Conservation (phyloP, 2,113 vertebrate species). For the Laterallus jamaicensis region DNA sequence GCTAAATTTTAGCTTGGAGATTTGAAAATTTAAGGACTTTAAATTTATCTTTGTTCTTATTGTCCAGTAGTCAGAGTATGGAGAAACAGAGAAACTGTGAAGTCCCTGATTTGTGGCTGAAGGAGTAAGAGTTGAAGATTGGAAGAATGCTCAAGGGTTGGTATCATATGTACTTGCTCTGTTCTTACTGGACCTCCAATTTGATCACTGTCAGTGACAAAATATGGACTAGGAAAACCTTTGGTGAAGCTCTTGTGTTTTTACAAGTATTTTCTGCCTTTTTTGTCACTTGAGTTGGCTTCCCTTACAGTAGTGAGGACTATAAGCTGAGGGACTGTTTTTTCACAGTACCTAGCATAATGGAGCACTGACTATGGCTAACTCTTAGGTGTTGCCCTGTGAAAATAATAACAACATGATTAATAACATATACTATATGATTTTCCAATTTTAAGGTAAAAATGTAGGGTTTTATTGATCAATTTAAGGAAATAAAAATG, state of each 20-base stretch:
- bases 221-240: neutral
- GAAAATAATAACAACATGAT: neutral
- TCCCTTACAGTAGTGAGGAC: neutral
- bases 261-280: neutral
- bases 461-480: rapidly evolving
- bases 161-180: rapidly evolving
- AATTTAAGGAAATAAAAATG: neutral
- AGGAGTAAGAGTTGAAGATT: neutral
- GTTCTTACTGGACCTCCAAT: neutral
- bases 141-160: neutral
- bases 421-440: neutral
- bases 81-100: neutral
- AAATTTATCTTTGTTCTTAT: neutral
- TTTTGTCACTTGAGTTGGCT: neutral
- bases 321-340: neutral
- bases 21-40: neutral
- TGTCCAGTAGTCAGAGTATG: neutral
- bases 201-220: neutral
- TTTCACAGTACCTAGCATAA: neutral
- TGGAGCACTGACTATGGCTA: neutral
- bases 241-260: neutral
- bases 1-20: neutral
- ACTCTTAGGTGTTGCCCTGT: neutral
- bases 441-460: neutral
- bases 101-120: neutral